A percentile compares a stretch with the other conserved stretches of the same genome.
Conservation (phyloP, 35 echinoderm and acorn worm genomes). For the Ptychodera flava region DNA sequence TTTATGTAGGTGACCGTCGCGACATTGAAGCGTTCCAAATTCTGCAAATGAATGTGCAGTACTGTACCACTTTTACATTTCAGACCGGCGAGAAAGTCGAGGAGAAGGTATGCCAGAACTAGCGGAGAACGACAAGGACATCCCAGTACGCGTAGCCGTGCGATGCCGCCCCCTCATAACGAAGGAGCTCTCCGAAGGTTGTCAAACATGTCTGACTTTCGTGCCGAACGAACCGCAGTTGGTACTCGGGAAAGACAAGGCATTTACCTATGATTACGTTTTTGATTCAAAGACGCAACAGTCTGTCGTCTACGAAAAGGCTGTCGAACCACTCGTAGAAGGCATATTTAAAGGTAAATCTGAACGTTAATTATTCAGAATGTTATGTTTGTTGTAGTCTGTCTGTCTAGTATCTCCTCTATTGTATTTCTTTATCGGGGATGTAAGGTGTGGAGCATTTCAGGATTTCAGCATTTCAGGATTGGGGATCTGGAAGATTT, state of each 20-base stretch:
- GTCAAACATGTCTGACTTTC: slow-evolving; percentile 74
- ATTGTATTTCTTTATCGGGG: too few relatives aligned
- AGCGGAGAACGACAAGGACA: slow-evolving; percentile 18
- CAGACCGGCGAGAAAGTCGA: too few relatives aligned
- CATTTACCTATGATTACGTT: slow-evolving; percentile 91
- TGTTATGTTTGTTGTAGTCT: not conserved
- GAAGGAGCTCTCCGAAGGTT: slow-evolving; percentile 82
- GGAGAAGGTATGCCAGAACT: not conserved
- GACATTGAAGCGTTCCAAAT: too few relatives aligned
- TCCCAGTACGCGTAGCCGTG: slow-evolving; percentile 77
- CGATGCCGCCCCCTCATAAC: slow-evolving; percentile 68
- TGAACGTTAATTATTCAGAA: not conserved
- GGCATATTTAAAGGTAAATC: slow-evolving; percentile 94
- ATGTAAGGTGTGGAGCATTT: too few relatives aligned
- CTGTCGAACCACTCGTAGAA: slow-evolving; percentile 57
- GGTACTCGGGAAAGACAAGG: slow-evolving; percentile 79
- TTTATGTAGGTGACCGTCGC: too few relatives aligned
- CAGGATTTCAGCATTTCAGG: too few relatives aligned
- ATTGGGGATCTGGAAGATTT: too few relatives aligned
- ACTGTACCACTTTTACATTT: too few relatives aligned
- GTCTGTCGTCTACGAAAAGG: slow-evolving; percentile 54
- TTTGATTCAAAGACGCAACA: slow-evolving; percentile 54
- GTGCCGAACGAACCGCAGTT: slow-evolving; percentile 68
- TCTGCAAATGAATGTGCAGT: too few relatives aligned
- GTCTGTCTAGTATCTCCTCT: not conserved